Percentiles rank a stretch among this genome's conserved stretches.
phyloP scores from a whole-genome alignment of 92 coral and sea anemone species.

The Paragorgia papillata region DNA sequence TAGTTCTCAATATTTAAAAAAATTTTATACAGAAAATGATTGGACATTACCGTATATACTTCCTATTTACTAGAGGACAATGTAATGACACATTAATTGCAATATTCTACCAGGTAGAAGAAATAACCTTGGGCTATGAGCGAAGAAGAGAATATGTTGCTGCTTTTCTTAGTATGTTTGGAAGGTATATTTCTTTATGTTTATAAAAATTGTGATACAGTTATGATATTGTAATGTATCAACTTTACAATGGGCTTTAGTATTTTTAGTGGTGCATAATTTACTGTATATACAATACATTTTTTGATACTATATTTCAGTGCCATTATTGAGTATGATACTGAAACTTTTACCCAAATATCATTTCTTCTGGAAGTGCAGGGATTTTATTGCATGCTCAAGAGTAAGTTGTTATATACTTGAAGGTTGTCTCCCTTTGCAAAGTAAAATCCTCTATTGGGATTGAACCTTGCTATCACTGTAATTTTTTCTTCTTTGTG shows the following conservation, averaged over 20 bases:
- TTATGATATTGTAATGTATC: background rate
- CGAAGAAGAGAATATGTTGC: conserved; percentile 74
- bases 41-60: background rate
- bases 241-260: background rate
- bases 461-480: background rate
- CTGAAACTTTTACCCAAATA: conserved; percentile 65
- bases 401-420: conserved; percentile 64
- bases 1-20: too few relatives aligned
- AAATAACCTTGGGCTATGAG: conserved; percentile 69
- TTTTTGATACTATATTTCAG: conserved; percentile 58
- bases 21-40: too few relatives aligned
- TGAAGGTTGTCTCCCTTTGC: too few relatives aligned
- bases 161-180: conserved; percentile 81
- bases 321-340: conserved; percentile 90
- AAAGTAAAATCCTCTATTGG: too few relatives aligned
- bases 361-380: conserved; percentile 78
- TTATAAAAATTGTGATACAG: background rate
- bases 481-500: background rate
- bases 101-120: conserved; percentile 69
- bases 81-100: too few relatives aligned
- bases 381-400: conserved; percentile 77
- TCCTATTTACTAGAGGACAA: background rate
- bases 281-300: background rate
- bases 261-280: background rate
- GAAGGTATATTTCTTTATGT: conserved; percentile 66